A percentile compares a stretch with the other conserved stretches of the same genome.
phyloP scores from a whole-genome alignment of 2,113 vertebrate genomes.

The Machaerirhynchus nigripectus region DNA sequence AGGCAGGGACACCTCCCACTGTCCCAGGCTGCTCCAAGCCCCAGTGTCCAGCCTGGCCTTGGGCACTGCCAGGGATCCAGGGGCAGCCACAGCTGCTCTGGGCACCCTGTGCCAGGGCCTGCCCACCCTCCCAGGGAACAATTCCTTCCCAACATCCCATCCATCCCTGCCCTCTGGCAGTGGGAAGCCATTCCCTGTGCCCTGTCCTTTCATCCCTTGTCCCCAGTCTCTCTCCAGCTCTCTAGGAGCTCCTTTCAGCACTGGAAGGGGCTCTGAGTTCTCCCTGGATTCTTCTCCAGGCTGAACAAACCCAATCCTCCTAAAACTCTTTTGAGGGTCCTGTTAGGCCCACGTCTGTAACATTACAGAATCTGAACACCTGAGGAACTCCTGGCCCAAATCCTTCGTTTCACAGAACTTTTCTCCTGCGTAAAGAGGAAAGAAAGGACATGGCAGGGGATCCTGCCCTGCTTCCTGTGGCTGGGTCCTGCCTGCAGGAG shows the following conservation, averaged over 20 bases:
- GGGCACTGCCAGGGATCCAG: background rate
- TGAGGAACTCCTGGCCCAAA: accelerated
- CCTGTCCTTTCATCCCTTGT: background rate
- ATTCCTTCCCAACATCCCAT: background rate
- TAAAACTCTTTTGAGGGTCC: background rate
- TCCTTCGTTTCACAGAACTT: background rate
- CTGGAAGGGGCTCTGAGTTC: accelerated
- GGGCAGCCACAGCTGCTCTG: background rate
- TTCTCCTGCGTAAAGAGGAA: background rate
- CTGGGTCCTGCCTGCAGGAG: background rate
- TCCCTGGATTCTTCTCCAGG: background rate
- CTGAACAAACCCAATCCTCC: background rate
- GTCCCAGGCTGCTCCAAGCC: background rate
- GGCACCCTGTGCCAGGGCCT: background rate
- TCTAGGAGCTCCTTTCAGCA: accelerated
- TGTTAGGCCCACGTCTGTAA: background rate
- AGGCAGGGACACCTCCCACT: background rate
- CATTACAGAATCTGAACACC: background rate
- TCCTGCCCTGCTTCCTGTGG: background rate
- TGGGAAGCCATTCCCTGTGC: background rate
- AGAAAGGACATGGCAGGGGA: background rate
- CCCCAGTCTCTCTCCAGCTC: background rate
- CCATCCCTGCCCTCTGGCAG: accelerated
- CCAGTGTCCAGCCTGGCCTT: background rate
- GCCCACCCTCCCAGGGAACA: background rate